A percentile compares a stretch with the other conserved stretches of the same genome.
These are phyloP conservation scores for Drosophila neotestacea DNA, from an alignment of 2,888 invertebrate species.

Conservation along the genomic window DNA sequence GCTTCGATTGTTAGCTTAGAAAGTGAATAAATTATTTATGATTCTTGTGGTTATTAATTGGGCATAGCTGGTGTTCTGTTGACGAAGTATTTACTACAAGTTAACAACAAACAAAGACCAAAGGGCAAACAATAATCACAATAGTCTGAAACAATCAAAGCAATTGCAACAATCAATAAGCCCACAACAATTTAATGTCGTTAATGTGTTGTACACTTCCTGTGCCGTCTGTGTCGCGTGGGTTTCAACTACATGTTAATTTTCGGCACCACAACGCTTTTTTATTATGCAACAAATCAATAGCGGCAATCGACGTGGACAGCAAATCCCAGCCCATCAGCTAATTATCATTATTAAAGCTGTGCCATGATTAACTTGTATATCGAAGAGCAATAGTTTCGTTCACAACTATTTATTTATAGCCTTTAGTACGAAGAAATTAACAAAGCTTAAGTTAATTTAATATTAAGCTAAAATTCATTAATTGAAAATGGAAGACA, in stretches of 20 bases:
- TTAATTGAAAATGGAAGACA: too few relatives aligned
- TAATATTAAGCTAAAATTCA: neutral
- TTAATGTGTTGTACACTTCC: constrained; percentile 62
- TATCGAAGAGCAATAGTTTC: neutral
- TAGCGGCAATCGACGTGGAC: constrained; percentile 32
- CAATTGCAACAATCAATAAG: constrained; percentile 60
- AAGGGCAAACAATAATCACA: constrained; percentile 16
- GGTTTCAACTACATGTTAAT: constrained; percentile 66
- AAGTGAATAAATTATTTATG: constrained; percentile 22
- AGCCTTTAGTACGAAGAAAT: neutral
- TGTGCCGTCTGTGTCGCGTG: constrained; percentile 10
- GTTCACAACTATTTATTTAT: neutral
- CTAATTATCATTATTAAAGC: constrained; percentile 33
- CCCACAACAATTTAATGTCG: constrained; percentile 63
- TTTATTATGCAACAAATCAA: constrained; percentile 67
- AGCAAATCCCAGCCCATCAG: constrained; percentile 14
- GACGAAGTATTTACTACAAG: constrained; percentile 32
- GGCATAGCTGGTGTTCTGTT: constrained; percentile 7
- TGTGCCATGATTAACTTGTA: constrained; percentile 29
- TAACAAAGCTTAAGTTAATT: neutral
- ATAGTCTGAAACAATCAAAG: constrained; percentile 15
- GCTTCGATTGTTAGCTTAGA: constrained; percentile 12
- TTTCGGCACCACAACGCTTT: constrained; percentile 56
- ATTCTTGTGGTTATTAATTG: constrained; percentile 15
- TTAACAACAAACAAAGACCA: constrained; percentile 41